These are phyloP conservation scores for Calonectris borealis DNA, from an alignment of 2,113 vertebrate genomes.

Conservation along the genomic window DNA sequence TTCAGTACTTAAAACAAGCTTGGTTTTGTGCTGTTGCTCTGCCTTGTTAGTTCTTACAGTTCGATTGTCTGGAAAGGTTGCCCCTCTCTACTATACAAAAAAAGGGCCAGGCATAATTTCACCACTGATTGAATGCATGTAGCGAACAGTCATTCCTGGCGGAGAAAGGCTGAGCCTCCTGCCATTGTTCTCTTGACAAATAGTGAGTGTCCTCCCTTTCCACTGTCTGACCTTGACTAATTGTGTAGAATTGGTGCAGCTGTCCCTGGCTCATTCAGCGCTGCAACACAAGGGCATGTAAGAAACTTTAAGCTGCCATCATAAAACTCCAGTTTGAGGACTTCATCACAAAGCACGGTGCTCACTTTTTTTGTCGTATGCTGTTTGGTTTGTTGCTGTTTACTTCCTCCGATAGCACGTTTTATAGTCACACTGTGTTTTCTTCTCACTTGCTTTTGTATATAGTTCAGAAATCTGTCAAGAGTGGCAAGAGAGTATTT, in stretches of 20 bases:
- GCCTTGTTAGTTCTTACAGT: constrained; percentile 53
- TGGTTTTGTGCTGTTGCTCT: constrained; percentile 58
- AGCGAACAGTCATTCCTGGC: constrained; percentile 14
- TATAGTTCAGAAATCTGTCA: background rate
- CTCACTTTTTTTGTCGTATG: background rate
- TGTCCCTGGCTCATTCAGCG: constrained; percentile 66
- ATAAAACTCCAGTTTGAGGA: constrained; percentile 71
- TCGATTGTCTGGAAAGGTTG: constrained; percentile 29
- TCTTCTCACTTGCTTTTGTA: background rate
- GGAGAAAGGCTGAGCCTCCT: constrained; percentile 47
- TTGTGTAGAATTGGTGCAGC: constrained; percentile 78
- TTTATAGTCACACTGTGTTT: constrained; percentile 16
- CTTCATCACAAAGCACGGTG: constrained; percentile 66
- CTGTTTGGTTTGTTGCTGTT: background rate
- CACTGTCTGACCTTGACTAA: constrained; percentile 80
- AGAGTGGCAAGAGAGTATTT: background rate
- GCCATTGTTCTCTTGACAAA: constrained; percentile 78
- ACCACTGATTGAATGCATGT: constrained; percentile 40
- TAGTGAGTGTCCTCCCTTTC: constrained; percentile 77
- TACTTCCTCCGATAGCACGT: background rate
- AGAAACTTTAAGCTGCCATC: constrained; percentile 66
- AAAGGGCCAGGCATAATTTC: constrained; percentile 50
- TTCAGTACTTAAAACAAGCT: constrained; percentile 70
- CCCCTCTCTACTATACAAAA: constrained; percentile 25
- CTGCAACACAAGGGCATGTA: constrained; percentile 33